These are phyloP conservation scores for Melanchra persicariae DNA, from an alignment of 2,888 invertebrate genomes.

Conservation along the genomic window DNA sequence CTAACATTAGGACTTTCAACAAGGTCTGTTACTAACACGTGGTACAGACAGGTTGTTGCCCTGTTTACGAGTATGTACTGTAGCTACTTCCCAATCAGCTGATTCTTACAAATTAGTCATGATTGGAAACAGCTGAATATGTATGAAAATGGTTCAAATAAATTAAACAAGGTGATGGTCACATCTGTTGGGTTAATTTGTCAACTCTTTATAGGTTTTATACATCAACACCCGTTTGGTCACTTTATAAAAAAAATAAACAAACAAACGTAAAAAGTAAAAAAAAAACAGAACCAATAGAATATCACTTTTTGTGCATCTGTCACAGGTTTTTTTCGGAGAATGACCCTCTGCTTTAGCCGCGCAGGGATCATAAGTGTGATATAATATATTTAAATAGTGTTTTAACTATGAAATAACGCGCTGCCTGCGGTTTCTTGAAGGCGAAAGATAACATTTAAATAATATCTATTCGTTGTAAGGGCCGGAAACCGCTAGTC, in stretches of 20 bases:
- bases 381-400: slow-evolving; percentile 5
- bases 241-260: too few relatives aligned
- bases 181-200: background rate
- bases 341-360: background rate
- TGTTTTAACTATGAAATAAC: slow-evolving; percentile 32
- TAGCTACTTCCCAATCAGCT: background rate
- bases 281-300: background rate
- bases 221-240: background rate
- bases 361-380: background rate
- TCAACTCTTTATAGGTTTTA: background rate
- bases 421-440: slow-evolving; percentile 52
- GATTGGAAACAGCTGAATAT: background rate
- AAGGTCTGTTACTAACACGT: slow-evolving; percentile 6
- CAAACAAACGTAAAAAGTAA: too few relatives aligned
- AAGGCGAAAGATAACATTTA: slow-evolving; percentile 71
- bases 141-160: too few relatives aligned
- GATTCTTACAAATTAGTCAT: slow-evolving; percentile 4
- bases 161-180: too few relatives aligned
- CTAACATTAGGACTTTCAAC: slow-evolving; percentile 10
- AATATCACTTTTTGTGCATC: background rate
- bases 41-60: slow-evolving; percentile 22
- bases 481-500: slow-evolving; percentile 75
- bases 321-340: background rate
- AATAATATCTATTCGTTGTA: slow-evolving; percentile 68
- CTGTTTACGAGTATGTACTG: slow-evolving; percentile 5